Percentiles rank a stretch among this genome's conserved stretches.
phyloP scores from a whole-genome alignment of 2,888 invertebrate genomes.

The Steinernema scapterisci region DNA sequence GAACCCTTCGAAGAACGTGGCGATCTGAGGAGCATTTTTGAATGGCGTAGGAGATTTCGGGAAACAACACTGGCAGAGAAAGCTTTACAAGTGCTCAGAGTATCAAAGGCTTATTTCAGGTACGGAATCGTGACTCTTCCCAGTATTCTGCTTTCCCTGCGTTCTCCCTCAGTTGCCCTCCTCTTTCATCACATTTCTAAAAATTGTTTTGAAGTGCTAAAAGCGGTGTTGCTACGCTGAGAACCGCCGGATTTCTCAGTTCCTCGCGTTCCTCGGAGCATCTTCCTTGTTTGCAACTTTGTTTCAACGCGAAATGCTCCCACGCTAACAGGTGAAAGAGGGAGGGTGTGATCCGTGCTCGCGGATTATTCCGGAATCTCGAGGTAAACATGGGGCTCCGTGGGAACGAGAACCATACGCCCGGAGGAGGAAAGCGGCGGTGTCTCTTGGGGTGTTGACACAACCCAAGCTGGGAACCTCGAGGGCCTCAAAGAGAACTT shows the following conservation, averaged over 20 bases:
- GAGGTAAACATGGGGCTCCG: neutral
- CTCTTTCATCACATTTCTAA: no score
- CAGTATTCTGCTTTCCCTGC: neutral
- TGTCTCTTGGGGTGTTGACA: neutral
- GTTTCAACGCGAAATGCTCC: neutral
- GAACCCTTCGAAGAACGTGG: neutral
- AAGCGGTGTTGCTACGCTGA: conserved; percentile 23
- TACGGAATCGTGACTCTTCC: neutral
- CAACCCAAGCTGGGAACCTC: conserved; percentile 1
- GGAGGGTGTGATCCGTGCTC: neutral
- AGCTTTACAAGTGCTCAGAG: no score
- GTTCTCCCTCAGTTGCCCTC: no score
- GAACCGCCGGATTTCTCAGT: conserved; percentile 14
- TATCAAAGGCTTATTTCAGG: no score
- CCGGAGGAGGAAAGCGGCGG: neutral
- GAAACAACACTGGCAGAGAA: no score
- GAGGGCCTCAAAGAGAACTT: conserved; percentile 8
- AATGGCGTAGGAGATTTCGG: no score
- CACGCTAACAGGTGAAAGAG: neutral
- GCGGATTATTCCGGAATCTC: neutral
- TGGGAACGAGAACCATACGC: conserved; percentile 2
- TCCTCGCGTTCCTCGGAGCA: neutral
- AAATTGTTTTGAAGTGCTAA: neutral
- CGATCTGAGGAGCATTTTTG: no score
- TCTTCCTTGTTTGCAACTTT: neutral